Evolutionary conservation across 2,113 vertebrate genomes (phyloP).

Genomic region (Collichthys lucidus): DNA sequence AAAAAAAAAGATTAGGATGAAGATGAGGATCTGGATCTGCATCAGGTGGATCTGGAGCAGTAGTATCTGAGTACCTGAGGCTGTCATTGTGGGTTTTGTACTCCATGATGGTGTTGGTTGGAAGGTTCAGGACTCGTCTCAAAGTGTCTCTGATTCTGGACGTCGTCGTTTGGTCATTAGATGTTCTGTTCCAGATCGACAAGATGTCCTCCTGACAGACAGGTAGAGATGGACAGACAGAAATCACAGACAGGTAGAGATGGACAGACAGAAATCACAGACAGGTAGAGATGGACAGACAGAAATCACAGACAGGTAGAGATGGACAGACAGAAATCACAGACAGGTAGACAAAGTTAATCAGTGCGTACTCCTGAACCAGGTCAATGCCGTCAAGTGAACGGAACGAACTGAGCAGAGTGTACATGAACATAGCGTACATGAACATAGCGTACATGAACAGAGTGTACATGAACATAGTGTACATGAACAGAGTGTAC

Average conservation of each 20-base stretch:
- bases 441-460: too few species aligned
- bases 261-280: too few species aligned
- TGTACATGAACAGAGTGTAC: too few species aligned
- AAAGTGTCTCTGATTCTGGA: slow-evolving; percentile 83
- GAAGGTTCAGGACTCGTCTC: slow-evolving; percentile 83
- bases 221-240: neutral
- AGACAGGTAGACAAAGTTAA: neutral
- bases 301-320: neutral
- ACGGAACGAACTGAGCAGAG: too few species aligned
- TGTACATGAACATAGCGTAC: too few species aligned
- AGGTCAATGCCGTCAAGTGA: too few species aligned
- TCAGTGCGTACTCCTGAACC: too few species aligned
- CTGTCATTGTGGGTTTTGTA: slow-evolving; percentile 87
- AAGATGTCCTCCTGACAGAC: slow-evolving; percentile 80
- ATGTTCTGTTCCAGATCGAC: slow-evolving; percentile 84
- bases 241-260: neutral
- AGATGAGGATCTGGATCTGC: neutral
- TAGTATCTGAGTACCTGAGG: slow-evolving; percentile 73
- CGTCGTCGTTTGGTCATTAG: slow-evolving; percentile 81
- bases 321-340: neutral
- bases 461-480: too few species aligned
- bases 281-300: neutral
- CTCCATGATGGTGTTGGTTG: slow-evolving; percentile 85
- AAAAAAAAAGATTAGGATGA: neutral
- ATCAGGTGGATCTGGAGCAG: too few species aligned